Evolutionary conservation across 1,140 invertebrate species (phyloP), one percentile per base, ranked within the genome.

Genomic region (Formica selysi): DNA sequence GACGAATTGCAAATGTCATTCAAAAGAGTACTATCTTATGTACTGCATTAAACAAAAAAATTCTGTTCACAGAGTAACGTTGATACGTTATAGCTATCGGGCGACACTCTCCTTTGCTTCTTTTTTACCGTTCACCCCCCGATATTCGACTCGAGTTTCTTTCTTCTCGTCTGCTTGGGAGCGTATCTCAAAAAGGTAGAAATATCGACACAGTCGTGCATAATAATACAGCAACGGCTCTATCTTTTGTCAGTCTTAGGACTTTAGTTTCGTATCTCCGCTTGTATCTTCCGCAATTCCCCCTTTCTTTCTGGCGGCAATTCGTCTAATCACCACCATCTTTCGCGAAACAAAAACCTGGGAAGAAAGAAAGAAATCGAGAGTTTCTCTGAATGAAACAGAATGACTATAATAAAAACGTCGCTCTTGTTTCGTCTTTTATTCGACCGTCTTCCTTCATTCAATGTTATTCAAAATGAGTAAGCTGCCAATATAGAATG

Each of bases 281-380:
- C 29, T 32, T 6, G 38, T 8, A 8, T 8, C 44, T 32, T 65
- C 8, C n/a, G 13, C 44, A 67, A 65, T 48, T 85, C 38, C 70
- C n/a, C 19, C 3, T 67, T 44, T 85, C 13, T 32, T 51, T 85
- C 36, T 44, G 16, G 10, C 51, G 3, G 8, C 64, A 57, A 80
- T 70, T 36, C 80, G 76, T 85, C 79, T 89, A 90, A 90, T 90
- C 89, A 89, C 79, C 54, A 76, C 36, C 57, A 74, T 73, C 80
- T 76, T 68, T 78, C 36, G 57, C 57, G 57, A 80, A 89, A 80
- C 79, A 85, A 85, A 87, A 80, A 29, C 26, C 1, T 3, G 8
- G 0, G 11, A 19, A 41, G 41, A 67, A 57, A 59, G 16, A 16
- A 48, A 67, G 19, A 78, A 26, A 67, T 38, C 22, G 32, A 48